A percentile compares a stretch with the other conserved stretches of the same genome.
Evolutionary conservation across 2,797 vertebrate genomes (phyloP).

Genomic region (Crypturellus tataupa): DNA sequence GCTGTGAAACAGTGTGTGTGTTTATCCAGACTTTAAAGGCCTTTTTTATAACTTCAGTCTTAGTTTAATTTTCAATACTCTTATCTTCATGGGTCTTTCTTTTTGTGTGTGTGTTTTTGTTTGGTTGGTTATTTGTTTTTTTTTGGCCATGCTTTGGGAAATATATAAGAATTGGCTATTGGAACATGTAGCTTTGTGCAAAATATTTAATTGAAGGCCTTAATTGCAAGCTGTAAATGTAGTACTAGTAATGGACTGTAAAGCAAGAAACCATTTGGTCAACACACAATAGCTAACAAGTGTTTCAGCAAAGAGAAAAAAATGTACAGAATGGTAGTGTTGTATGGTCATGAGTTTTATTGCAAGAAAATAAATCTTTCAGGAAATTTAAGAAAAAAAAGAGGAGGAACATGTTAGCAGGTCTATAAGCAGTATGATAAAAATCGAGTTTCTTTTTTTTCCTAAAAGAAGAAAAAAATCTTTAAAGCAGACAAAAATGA

Average conservation of each 20-base stretch:
- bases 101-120: no score
- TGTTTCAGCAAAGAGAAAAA: neutral
- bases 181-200: neutral
- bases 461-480: neutral
- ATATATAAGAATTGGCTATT: slow-evolving; percentile 6
- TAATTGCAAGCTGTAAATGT: slow-evolving; percentile 69
- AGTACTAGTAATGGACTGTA: slow-evolving; percentile 54
- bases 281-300: slow-evolving; percentile 26
- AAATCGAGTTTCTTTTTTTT: neutral
- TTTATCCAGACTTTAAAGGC: slow-evolving; percentile 29
- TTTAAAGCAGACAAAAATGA: neutral
- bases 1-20: slow-evolving; percentile 2
- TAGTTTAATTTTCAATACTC: slow-evolving; percentile 13
- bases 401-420: neutral
- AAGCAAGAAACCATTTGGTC: slow-evolving; percentile 70
- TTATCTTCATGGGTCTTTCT: neutral
- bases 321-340: neutral
- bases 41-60: slow-evolving; percentile 28
- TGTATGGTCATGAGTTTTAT: neutral
- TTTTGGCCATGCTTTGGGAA: neutral
- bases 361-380: neutral
- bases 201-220: slow-evolving; percentile 66
- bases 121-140: no score
- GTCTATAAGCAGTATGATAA: neutral
- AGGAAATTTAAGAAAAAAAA: neutral